These are phyloP conservation scores for Priocnemis perturbator DNA, from an alignment of 2,888 invertebrate genomes.

Conservation along the genomic window DNA sequence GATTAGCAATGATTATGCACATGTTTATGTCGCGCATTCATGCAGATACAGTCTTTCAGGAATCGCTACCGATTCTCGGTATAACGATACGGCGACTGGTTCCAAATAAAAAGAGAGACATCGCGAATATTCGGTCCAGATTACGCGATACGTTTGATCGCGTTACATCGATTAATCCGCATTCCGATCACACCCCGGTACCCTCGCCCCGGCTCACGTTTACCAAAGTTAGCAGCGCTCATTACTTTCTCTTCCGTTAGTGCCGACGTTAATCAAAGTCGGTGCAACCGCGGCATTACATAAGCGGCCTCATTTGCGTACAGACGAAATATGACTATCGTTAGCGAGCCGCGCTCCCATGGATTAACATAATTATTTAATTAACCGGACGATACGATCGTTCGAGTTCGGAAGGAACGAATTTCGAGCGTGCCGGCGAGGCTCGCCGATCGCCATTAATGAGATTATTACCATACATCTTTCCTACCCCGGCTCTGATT, in stretches of 20 bases:
- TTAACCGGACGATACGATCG: conserved; percentile 16
- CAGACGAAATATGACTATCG: conserved; percentile 30
- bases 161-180: too few relatives aligned
- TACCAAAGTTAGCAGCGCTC: not conserved
- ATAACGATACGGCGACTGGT: too few relatives aligned
- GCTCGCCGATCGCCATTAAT: conserved; percentile 2
- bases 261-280: conserved; percentile 6
- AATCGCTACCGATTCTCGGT: too few relatives aligned
- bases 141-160: too few relatives aligned
- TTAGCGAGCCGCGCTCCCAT: conserved; percentile 7
- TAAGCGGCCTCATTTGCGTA: conserved; percentile 14
- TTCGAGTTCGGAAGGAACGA: conserved; percentile 28
- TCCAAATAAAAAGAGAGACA: too few relatives aligned
- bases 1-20: too few relatives aligned
- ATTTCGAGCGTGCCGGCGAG: not conserved
- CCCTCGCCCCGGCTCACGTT: too few relatives aligned
- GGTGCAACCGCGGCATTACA: not conserved
- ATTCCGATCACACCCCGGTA: too few relatives aligned
- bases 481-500: not conserved
- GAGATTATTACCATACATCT: conserved; percentile 1
- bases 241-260: not conserved
- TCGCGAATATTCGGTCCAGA: too few relatives aligned
- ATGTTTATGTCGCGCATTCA: too few relatives aligned
- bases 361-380: conserved; percentile 26
- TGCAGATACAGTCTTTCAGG: too few relatives aligned